Evolutionary conservation across 2,888 invertebrate species (phyloP).

Genomic region (Axea sp.): DNA sequence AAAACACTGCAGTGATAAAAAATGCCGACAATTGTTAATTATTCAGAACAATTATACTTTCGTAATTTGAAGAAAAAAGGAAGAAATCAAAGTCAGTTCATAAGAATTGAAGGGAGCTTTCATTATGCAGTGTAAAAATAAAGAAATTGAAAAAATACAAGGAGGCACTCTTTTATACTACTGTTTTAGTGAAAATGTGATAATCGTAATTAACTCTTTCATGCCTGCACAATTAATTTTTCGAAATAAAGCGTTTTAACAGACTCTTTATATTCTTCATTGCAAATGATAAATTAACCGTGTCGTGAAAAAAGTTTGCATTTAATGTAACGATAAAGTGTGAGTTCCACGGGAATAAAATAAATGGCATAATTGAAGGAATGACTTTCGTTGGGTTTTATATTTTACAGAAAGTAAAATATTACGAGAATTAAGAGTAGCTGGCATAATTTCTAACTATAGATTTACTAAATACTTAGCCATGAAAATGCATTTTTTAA

Average conservation of each 20-base stretch:
- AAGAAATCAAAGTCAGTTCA: constrained; percentile 27
- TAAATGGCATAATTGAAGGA: too few species aligned
- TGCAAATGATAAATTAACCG: constrained; percentile 14
- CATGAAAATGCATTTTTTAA: too few species aligned
- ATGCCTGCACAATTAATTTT: constrained; percentile 33
- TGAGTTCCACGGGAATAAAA: too few species aligned
- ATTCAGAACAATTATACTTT: constrained; percentile 5
- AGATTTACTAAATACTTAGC: too few species aligned
- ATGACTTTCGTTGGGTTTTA: too few species aligned
- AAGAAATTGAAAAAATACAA: constrained; percentile 29
- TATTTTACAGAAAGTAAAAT: too few species aligned
- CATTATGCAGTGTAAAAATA: constrained; percentile 23
- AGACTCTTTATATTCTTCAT: constrained; percentile 16
- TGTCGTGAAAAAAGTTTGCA: constrained; percentile 8
- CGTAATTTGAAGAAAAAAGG: constrained; percentile 3
- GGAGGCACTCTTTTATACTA: constrained; percentile 10
- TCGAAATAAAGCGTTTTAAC: constrained; percentile 31
- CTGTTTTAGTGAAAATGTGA: constrained; percentile 33
- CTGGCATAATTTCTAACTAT: too few species aligned
- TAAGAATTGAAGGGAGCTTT: constrained; percentile 14
- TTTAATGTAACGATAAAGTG: neutral
- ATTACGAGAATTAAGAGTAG: too few species aligned
- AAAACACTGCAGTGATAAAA: too few species aligned
- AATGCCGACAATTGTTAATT: constrained; percentile 22
- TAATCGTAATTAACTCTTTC: constrained; percentile 49